These are phyloP conservation scores for Automeris io DNA, from an alignment of 2,888 invertebrate genomes.

Conservation along the genomic window DNA sequence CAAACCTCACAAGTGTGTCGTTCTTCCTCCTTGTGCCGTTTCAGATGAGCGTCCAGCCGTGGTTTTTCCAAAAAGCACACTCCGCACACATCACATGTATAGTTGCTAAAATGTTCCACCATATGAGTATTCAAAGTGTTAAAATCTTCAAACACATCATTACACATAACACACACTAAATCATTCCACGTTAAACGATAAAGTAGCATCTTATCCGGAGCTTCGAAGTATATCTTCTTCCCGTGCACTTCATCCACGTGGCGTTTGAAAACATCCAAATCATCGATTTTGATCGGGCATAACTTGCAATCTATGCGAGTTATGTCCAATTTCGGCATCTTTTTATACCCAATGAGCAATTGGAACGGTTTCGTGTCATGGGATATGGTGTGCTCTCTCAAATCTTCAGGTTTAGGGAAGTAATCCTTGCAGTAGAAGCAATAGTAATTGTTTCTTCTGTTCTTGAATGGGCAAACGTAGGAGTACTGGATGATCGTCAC, in stretches of 20 bases:
- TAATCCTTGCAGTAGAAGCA: slow-evolving; percentile 69
- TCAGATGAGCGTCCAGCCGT: slow-evolving; percentile 64
- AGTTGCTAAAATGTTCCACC: slow-evolving; percentile 66
- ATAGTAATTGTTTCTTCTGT: slow-evolving; percentile 61
- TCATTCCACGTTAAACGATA: slow-evolving; percentile 63
- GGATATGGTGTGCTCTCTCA: slow-evolving; percentile 55
- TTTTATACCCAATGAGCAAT: slow-evolving; percentile 59
- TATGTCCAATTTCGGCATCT: slow-evolving; percentile 65
- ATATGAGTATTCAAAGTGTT: slow-evolving; percentile 61
- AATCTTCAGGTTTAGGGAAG: slow-evolving; percentile 60
- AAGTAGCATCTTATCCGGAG: slow-evolving; percentile 56
- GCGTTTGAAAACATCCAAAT: slow-evolving; percentile 50
- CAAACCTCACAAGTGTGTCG: slow-evolving; percentile 70
- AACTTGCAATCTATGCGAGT: slow-evolving; percentile 60
- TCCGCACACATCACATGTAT: slow-evolving; percentile 61
- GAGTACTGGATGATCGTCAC: slow-evolving; percentile 64
- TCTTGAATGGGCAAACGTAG: slow-evolving; percentile 64
- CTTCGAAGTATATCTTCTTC: slow-evolving; percentile 64
- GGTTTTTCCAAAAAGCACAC: slow-evolving; percentile 69
- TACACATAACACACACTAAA: slow-evolving; percentile 62
- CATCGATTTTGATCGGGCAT: slow-evolving; percentile 51
- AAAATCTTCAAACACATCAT: slow-evolving; percentile 60
- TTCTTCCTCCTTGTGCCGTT: slow-evolving; percentile 67
- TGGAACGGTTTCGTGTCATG: slow-evolving; percentile 68
- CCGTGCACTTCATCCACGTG: slow-evolving; percentile 57